These are phyloP conservation scores for Drosophila ficusphila DNA, from an alignment of 1,140 invertebrate genomes.

Conservation along the genomic window DNA sequence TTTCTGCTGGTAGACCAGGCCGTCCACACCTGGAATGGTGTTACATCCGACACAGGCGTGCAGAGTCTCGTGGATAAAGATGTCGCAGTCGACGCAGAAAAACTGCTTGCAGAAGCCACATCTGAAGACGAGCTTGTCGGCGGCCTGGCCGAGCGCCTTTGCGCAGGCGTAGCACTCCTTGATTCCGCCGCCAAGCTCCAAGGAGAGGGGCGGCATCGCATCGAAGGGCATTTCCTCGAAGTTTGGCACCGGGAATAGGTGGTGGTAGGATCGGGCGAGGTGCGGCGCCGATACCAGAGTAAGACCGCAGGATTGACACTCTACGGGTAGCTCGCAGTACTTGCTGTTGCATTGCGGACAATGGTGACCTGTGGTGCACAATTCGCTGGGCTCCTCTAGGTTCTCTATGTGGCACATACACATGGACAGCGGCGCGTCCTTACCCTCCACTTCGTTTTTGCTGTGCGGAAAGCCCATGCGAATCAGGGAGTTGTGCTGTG, in stretches of 20 bases:
- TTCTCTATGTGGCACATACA: slow-evolving; percentile 96
- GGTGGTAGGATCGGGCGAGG: slow-evolving; percentile 98
- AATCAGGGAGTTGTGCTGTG: slow-evolving; percentile 92
- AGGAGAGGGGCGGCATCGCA: slow-evolving; percentile 84
- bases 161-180: slow-evolving; percentile 89
- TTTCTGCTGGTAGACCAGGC: slow-evolving; percentile 64
- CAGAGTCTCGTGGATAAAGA: slow-evolving; percentile 96
- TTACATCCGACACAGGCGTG: slow-evolving; percentile 98
- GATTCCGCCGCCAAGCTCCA: slow-evolving; percentile 25
- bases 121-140: slow-evolving; percentile 91
- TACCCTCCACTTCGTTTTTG: slow-evolving; percentile 85
- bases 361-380: slow-evolving; percentile 92
- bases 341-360: slow-evolving; percentile 98
- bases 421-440: slow-evolving; percentile 89
- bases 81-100: slow-evolving; percentile 97
- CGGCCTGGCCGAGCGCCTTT: slow-evolving; percentile 86
- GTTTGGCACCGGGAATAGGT: slow-evolving; percentile 95
- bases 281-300: slow-evolving; percentile 99
- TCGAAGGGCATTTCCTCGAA: slow-evolving; percentile 90
- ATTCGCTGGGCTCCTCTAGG: slow-evolving; percentile 87
- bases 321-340: slow-evolving; percentile 98
- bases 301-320: slow-evolving; percentile 97
- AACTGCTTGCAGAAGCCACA: slow-evolving; percentile 91
- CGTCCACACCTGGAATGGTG: slow-evolving; percentile 71
- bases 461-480: slow-evolving; percentile 96